phyloP scores from a whole-genome alignment of 2,888 invertebrate species.

The Allolobophora icterica region DNA sequence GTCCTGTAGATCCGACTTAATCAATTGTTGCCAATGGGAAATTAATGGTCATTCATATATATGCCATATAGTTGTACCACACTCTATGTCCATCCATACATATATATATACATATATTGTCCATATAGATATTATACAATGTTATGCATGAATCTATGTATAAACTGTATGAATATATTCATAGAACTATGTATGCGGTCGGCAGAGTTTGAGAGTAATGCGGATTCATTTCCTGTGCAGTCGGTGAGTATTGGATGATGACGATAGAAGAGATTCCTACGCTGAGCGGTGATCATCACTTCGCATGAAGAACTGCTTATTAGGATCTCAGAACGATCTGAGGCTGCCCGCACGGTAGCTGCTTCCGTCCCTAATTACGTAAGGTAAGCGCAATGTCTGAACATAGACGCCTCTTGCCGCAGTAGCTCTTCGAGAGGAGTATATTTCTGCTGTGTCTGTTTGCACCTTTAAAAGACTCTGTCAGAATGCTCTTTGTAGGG shows the following conservation, averaged over 20 bases:
- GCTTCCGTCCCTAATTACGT: neutral
- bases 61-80: too few species aligned
- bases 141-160: too few species aligned
- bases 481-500: neutral
- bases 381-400: neutral
- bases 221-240: neutral
- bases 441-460: neutral
- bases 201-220: neutral
- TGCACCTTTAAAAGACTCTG: neutral
- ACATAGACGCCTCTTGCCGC: neutral
- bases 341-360: neutral
- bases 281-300: neutral
- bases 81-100: too few species aligned
- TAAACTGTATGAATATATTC: too few species aligned
- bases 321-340: neutral
- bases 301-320: neutral
- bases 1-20: slow-evolving; percentile 17
- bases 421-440: neutral
- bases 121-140: too few species aligned
- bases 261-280: neutral
- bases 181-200: neutral
- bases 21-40: slow-evolving; percentile 17
- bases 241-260: neutral
- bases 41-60: neutral
- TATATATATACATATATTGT: too few species aligned